Evolutionary conservation across 1,140 invertebrate species (phyloP).

Genomic region (Caerostris extrusa): DNA sequence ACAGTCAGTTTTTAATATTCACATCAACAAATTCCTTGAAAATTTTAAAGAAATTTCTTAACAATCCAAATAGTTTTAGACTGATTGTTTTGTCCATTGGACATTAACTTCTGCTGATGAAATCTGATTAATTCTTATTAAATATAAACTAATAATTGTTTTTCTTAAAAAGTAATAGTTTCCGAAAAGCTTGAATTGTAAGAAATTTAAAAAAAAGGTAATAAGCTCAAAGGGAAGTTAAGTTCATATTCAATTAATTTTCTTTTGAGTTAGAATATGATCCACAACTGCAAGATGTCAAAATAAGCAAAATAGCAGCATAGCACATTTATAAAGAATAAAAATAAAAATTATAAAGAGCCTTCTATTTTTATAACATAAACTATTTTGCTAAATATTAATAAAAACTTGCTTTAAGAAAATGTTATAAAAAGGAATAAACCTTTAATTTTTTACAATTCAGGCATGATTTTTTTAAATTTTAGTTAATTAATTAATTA

Average conservation of each 20-base stretch:
- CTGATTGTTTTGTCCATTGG: not conserved
- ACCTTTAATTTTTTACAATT: not conserved
- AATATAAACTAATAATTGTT: not conserved
- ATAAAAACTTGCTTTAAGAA: too few species aligned
- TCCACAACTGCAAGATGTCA: too few species aligned
- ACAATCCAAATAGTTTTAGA: not conserved
- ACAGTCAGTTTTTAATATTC: not conserved
- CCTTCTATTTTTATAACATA: too few species aligned
- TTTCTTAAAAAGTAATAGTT: not conserved
- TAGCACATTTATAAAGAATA: too few species aligned
- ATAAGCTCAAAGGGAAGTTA: not conserved
- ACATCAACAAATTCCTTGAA: not conserved
- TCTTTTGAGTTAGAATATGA: too few species aligned
- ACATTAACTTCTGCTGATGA: not conserved
- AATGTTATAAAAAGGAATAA: not conserved
- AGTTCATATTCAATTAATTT: not conserved
- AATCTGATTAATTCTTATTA: not conserved
- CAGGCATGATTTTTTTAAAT: not conserved
- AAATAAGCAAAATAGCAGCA: too few species aligned
- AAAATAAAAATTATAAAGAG: too few species aligned
- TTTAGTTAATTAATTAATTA: too few species aligned
- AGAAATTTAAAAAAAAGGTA: not conserved
- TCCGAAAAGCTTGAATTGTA: not conserved
- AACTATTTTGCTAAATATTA: too few species aligned
- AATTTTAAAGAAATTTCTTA: not conserved